Percentiles rank a stretch among this genome's conserved stretches.
These are phyloP conservation scores for Luffia ferchaultella DNA, from an alignment of 2,888 invertebrate species.

Conservation along the genomic window DNA sequence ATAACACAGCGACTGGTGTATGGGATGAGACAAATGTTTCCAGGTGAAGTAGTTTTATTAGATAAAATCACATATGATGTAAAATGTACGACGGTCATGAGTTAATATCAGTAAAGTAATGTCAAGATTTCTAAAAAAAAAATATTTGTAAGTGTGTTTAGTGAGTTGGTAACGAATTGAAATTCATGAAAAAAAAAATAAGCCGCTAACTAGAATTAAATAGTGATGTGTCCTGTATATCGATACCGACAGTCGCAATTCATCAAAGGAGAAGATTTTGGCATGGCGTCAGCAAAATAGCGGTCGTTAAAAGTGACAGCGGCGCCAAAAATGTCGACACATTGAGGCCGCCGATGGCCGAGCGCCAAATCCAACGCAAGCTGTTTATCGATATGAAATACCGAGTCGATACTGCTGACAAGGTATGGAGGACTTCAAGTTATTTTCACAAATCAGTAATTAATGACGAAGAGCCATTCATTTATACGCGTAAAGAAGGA, in stretches of 20 bases:
- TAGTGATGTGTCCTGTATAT: slow-evolving; percentile 16
- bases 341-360: slow-evolving; percentile 55
- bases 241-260: slow-evolving; percentile 27
- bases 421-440: not conserved
- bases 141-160: too few species aligned
- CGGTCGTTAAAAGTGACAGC: slow-evolving; percentile 36
- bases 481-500: too few species aligned
- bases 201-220: not conserved
- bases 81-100: too few species aligned
- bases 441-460: too few species aligned
- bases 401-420: not conserved
- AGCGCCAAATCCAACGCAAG: slow-evolving; percentile 44
- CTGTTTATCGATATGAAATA: slow-evolving; percentile 32
- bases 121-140: too few species aligned
- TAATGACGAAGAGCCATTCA: too few species aligned
- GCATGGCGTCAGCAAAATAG: slow-evolving; percentile 51
- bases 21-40: too few species aligned
- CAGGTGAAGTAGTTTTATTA: too few species aligned
- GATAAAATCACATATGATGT: too few species aligned
- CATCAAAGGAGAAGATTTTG: slow-evolving; percentile 28
- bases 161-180: too few species aligned
- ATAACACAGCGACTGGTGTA: too few species aligned
- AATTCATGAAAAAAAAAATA: not conserved
- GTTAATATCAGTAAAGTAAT: too few species aligned
- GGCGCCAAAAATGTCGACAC: slow-evolving; percentile 53